Evolutionary conservation across 2,797 vertebrate species (phyloP).

Genomic region (Lepidocolaptes lacrymiger): DNA sequence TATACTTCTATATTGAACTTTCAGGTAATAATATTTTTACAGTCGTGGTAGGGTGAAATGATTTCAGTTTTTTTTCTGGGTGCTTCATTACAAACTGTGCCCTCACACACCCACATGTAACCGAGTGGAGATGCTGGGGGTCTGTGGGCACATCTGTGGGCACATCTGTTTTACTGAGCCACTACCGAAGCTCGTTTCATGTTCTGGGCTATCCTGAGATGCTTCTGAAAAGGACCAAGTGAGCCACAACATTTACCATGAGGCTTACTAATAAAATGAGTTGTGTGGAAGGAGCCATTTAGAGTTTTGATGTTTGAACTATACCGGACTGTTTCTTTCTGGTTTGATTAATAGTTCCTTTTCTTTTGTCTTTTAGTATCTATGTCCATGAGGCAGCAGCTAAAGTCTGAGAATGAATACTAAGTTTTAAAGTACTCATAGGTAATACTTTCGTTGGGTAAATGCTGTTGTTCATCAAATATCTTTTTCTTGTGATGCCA

Average conservation of each 20-base stretch:
- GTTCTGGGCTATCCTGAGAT: slow-evolving; percentile 2
- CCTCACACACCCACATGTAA: accelerated
- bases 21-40: not conserved
- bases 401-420: slow-evolving; percentile 21
- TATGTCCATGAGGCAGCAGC: not conserved
- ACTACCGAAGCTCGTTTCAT: not conserved
- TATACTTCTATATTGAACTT: not conserved
- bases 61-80: not conserved
- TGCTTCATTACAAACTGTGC: not conserved
- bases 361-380: not conserved
- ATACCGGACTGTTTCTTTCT: too few relatives aligned
- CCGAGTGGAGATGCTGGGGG: not conserved
- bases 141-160: too few relatives aligned
- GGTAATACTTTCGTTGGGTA: not conserved
- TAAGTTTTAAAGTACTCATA: slow-evolving; percentile 17
- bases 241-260: slow-evolving; percentile 37
- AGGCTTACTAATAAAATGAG: slow-evolving; percentile 52
- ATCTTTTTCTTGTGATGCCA: not conserved
- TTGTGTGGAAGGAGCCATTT: not conserved
- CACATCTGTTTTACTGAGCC: not conserved
- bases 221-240: slow-evolving; percentile 50
- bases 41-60: not conserved
- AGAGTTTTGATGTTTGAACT: too few relatives aligned
- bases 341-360: not conserved
- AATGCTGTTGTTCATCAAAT: not conserved